phyloP scores from a whole-genome alignment of 2,113 vertebrate species.

The Elaphurus davidianus region DNA sequence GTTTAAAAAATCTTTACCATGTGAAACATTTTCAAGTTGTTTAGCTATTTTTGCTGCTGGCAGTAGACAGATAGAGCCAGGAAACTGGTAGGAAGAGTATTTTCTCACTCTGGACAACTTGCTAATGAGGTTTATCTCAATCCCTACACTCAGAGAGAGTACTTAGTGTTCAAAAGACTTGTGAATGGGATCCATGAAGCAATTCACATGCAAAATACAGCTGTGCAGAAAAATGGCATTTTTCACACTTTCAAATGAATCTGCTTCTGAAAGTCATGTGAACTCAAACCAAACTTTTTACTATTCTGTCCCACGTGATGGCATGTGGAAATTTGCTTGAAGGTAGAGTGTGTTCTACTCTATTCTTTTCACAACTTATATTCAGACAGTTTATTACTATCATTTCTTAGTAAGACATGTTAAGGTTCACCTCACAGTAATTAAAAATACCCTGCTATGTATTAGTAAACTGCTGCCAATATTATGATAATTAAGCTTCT shows the following conservation, averaged over 20 bases:
- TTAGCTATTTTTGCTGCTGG: neutral
- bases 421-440: neutral
- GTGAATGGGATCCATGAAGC: constrained; percentile 38
- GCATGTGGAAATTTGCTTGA: neutral
- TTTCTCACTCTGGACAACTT: constrained; percentile 53
- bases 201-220: constrained; percentile 59
- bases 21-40: constrained; percentile 20
- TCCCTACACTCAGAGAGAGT: neutral
- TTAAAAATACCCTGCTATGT: neutral
- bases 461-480: neutral
- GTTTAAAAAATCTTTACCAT: constrained; percentile 36
- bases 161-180: constrained; percentile 51
- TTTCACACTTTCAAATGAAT: constrained; percentile 61
- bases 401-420: neutral
- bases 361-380: neutral
- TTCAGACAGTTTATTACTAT: neutral
- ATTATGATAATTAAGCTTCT: neutral
- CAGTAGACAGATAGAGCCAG: neutral
- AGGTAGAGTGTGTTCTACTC: neutral
- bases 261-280: neutral
- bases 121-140: constrained; percentile 55
- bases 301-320: neutral
- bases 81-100: neutral
- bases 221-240: constrained; percentile 57
- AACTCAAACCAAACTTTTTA: constrained; percentile 16